Percentiles rank a stretch among this genome's conserved stretches.
phyloP scores from a whole-genome alignment of 2,888 invertebrate species.

The Eupithecia subumbrata region DNA sequence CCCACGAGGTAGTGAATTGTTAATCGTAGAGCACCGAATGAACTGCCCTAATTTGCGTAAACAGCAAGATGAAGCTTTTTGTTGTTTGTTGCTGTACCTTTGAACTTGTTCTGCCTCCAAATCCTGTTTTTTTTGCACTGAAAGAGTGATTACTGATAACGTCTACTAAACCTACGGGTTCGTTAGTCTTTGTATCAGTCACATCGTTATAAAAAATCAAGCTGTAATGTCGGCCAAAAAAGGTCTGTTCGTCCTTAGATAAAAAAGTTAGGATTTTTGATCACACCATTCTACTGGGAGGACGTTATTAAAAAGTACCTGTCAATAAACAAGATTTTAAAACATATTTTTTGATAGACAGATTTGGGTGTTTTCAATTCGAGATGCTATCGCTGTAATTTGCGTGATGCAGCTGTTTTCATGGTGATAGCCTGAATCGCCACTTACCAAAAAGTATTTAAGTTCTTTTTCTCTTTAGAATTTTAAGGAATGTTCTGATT shows the following conservation, averaged over 20 bases:
- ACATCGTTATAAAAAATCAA: background rate
- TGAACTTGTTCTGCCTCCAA: too few species aligned
- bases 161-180: background rate
- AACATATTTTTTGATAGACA: slow-evolving; percentile 45
- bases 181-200: background rate
- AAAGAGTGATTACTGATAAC: background rate
- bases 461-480: slow-evolving; percentile 65
- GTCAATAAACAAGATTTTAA: background rate
- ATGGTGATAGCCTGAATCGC: slow-evolving; percentile 64
- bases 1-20: background rate
- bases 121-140: background rate
- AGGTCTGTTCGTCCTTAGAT: background rate
- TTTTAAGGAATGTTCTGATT: slow-evolving; percentile 65
- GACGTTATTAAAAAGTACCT: background rate
- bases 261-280: background rate
- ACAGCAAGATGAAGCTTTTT: background rate
- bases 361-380: slow-evolving; percentile 51
- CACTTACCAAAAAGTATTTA: slow-evolving; percentile 66
- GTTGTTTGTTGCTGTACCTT: too few species aligned
- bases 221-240: background rate
- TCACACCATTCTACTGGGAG: background rate
- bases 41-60: too few species aligned
- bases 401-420: slow-evolving; percentile 76
- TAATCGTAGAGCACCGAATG: too few species aligned
- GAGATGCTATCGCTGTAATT: slow-evolving; percentile 68